Evolutionary conservation across 2,113 vertebrate species (phyloP), one percentile per base, ranked within the genome.

Genomic region (Colinus virginianus): DNA sequence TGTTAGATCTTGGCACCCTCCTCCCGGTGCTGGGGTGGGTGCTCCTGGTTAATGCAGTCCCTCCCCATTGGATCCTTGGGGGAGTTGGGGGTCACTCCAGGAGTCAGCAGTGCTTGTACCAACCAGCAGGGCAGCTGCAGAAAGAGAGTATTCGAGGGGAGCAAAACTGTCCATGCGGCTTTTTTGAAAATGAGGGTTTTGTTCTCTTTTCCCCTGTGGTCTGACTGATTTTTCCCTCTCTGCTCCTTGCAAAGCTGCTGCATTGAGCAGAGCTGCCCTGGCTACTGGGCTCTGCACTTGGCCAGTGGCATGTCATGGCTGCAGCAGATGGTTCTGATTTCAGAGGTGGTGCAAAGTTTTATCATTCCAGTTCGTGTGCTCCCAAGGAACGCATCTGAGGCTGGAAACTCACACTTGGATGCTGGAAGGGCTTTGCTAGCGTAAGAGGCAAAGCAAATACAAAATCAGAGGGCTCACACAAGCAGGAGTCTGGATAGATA

Each of bases 241-340:
- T 18, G 2, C 56, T 94, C 46, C 40, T 64, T 92, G 76, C 42
- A 85, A 92, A 83, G 56, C 25, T 46, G 36, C 86, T 79, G 2
- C 89, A 89, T 40, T 88, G 90, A 87, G 79, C 90, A 68, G 91
- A 92, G 68, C 83, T 48, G 9, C 61, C 88, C 91, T 96, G 97
- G 95, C 95, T 97, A 95, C 93, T 90, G 88, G 4, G 5, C 61
- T 87, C 90, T 96, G 96, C 96, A 84, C 95, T 87, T 91, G 90
- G 92, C 79, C 18, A 4, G 74, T 63, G 66, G 48, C 12, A 62
- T 68, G 9, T 82, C 94, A 84, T 86, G 84, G 84, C 94, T 96
- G 88, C 72, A 58, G 59, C 95, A 96, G 84, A 78, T 97, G 90
- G 93, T 97, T 96, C 96, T 96, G 77, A 87, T 96, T 96, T 92